These are phyloP conservation scores for cattle (Bos taurus) DNA, from an alignment of 2,113 vertebrate species.

Conservation along the genomic window ARS-UCD2.0 NC_037331.1:1342501-1343000, in stretches of 20 bases:
- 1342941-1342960: accelerated
- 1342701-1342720: background rate
- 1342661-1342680: background rate
- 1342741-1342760: background rate
- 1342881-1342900: too few relatives aligned
- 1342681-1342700: background rate
- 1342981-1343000: too few relatives aligned
- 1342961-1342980: too few relatives aligned
- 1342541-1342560: background rate
- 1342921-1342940: accelerated
- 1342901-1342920: too few relatives aligned
- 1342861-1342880: too few relatives aligned
- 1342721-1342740: background rate
- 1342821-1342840: background rate
- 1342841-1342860: too few relatives aligned
- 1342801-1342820: background rate
- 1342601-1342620: background rate
- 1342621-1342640: background rate
- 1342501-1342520: background rate
- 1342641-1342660: background rate
- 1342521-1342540: background rate
- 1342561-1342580: background rate
- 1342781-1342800: background rate
- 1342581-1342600: background rate
- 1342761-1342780: background rate